Evolutionary conservation across 2,888 invertebrate genomes (phyloP).

Genomic region (Drosophila diplacantha): DNA sequence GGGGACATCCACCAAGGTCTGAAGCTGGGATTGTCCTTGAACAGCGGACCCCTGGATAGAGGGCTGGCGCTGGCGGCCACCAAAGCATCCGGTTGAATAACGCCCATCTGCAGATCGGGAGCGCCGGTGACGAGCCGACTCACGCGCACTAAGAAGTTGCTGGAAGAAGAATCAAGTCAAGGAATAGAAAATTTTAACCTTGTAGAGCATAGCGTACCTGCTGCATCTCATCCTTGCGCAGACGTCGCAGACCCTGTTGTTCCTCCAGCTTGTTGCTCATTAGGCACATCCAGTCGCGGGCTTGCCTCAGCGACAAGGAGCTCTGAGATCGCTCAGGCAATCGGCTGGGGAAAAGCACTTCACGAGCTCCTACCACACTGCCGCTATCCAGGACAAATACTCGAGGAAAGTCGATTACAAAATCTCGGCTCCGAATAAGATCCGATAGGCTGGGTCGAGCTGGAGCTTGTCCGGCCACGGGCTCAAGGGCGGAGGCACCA

Average conservation of each 20-base stretch:
- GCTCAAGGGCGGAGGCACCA: conserved; percentile 1
- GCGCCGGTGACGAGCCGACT: conserved; percentile 71
- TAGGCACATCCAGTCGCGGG: conserved; percentile 65
- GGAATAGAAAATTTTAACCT: neutral
- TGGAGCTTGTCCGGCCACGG: conserved; percentile 1
- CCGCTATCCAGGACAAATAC: conserved; percentile 71
- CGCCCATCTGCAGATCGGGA: conserved; percentile 74
- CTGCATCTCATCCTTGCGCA: conserved; percentile 70
- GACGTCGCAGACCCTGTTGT: conserved; percentile 69
- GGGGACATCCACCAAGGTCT: conserved; percentile 9
- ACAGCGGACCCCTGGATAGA: conserved; percentile 15
- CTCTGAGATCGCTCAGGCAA: conserved; percentile 76
- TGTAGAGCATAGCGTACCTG: conserved; percentile 47
- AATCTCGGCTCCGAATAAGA: conserved; percentile 72
- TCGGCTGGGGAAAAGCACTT: conserved; percentile 58
- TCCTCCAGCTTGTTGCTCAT: conserved; percentile 74
- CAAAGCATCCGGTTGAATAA: conserved; percentile 68
- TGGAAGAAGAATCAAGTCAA: conserved; percentile 18
- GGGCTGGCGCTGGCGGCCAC: conserved; percentile 49
- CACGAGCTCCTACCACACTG: conserved; percentile 62
- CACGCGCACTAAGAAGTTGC: conserved; percentile 69
- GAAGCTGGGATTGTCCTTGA: conserved; percentile 29
- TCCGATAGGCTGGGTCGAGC: conserved; percentile 55
- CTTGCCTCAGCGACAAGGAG: conserved; percentile 70
- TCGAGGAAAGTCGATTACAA: conserved; percentile 73